phyloP scores from a whole-genome alignment of 2,888 invertebrate genomes.

The Steinernema carpocapsae region DNA sequence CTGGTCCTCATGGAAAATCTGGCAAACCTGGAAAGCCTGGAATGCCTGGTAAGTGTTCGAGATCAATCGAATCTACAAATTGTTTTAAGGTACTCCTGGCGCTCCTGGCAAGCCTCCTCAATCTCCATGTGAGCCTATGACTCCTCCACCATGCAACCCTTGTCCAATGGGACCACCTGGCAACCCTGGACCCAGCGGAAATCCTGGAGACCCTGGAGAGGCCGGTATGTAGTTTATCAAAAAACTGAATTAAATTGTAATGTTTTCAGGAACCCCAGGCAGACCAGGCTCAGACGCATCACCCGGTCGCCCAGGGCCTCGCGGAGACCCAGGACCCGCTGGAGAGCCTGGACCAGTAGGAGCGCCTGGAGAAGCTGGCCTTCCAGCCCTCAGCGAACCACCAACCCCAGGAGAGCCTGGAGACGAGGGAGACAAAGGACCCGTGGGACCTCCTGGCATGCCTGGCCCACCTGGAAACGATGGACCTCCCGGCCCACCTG shows the following conservation, averaged over 20 bases:
- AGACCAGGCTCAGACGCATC: conserved; percentile 12
- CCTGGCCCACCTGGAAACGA: conserved; percentile 17
- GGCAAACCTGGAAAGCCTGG: conserved; percentile 31
- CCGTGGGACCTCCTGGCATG: conserved; percentile 5
- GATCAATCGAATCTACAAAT: background rate
- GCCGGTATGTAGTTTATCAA: background rate
- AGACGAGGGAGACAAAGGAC: conserved; percentile 33
- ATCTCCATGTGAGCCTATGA: conserved; percentile 19
- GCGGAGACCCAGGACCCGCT: conserved; percentile 9
- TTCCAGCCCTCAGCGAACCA: conserved; percentile 2
- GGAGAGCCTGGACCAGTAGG: conserved; percentile 26
- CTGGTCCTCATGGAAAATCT: conserved; percentile 5
- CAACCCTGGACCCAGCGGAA: conserved; percentile 22
- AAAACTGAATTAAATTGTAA: too few species aligned
- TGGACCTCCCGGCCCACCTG: conserved; percentile 29
- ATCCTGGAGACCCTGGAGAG: conserved; percentile 31
- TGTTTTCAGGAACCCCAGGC: background rate
- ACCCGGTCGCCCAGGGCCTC: conserved; percentile 20
- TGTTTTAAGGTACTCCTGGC: background rate
- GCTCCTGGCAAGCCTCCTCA: conserved; percentile 2
- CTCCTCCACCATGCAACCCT: conserved; percentile 2
- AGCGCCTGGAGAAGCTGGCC: conserved; percentile 1
- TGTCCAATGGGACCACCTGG: conserved; percentile 5
- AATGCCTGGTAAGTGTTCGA: background rate
- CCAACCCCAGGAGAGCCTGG: conserved; percentile 30